phyloP scores from a whole-genome alignment of 2,113 vertebrate genomes.

The Oryzias curvinotus region DNA sequence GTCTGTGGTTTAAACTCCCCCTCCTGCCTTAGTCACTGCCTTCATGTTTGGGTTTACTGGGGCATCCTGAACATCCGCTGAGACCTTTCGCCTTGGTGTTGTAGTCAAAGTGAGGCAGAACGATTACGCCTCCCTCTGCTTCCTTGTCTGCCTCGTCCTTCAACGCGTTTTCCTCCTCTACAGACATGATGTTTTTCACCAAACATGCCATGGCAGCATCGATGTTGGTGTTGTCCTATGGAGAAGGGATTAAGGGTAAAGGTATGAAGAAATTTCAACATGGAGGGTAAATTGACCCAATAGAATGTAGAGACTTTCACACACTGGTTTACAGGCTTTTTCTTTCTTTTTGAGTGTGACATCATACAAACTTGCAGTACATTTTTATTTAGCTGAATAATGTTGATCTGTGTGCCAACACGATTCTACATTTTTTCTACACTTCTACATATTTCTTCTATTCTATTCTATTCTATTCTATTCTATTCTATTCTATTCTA shows the following conservation, averaged over 20 bases:
- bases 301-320: too few relatives aligned
- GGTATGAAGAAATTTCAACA: background rate
- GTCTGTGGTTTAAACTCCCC: too few relatives aligned
- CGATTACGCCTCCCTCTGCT: conserved; percentile 52
- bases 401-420: too few relatives aligned
- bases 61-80: conserved; percentile 58
- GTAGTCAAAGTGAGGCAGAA: conserved; percentile 70
- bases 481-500: too few relatives aligned
- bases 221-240: conserved; percentile 81
- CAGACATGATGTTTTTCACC: conserved; percentile 74
- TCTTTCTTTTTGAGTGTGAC: background rate
- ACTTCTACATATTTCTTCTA: too few relatives aligned
- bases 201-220: conserved; percentile 75
- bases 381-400: too few relatives aligned
- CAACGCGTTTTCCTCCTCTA: conserved; percentile 48
- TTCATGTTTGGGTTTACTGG: conserved; percentile 28
- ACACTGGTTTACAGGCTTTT: too few relatives aligned
- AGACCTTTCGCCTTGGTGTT: conserved; percentile 44
- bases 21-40: conserved; percentile 23
- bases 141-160: background rate
- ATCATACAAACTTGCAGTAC: too few relatives aligned
- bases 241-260: background rate
- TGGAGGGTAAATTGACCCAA: background rate
- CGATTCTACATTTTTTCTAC: too few relatives aligned
- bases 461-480: too few relatives aligned